Evolutionary conservation across 1,140 invertebrate species (phyloP), one percentile per base, ranked within the genome.

Genomic region (Pachyrhynchus sulphureomaculatus): DNA sequence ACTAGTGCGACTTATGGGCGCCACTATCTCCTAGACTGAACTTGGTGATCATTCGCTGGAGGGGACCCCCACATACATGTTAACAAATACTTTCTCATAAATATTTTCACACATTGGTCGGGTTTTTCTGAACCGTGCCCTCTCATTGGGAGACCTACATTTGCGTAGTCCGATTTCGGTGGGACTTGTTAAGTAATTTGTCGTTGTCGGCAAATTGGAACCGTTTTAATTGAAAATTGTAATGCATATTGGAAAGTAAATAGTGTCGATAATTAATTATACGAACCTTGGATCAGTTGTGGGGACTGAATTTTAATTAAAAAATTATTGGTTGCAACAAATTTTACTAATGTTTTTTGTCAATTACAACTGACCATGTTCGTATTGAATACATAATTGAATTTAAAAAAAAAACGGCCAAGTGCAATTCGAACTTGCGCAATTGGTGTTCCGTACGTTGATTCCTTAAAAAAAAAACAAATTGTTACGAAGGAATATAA

Each of bases 171-270:
- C 2, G 48, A 51, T 36, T 51, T 51, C 32, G 33, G 48, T 51
- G 48, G 48, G n/a, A 20, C 48, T 51, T 17, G 29, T 51, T 51
- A 10, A 20, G 48, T 36, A 51, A 51, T 51, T 51, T 51, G 47
- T 51, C 29, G 32, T 12, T 33, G 29, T 36, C 33, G 34, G 48
- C 29, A 36, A 51, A 51, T 51, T 51, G 32, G 32, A 29, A 51
- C 48, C 12, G 32, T 29, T 20, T 51, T 51, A 51, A 51, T 51
- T 51, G 48, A 8, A 4, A 21, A 42, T 42, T 10, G 32, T 10
- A 51, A 51, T 51, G 15, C 18, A 9, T 51, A 51, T 4, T 36
- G 13, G 32, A 51, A 51, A 34, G 48, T 26, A 10, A 48, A n/a
- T n/a, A n/a, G n/a, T n/a, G 23, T 6, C 4, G 23, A 32, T 26